Evolutionary conservation across 2,888 invertebrate species (phyloP), one percentile per base, ranked within the genome.

Genomic region (Amitus sp.): DNA sequence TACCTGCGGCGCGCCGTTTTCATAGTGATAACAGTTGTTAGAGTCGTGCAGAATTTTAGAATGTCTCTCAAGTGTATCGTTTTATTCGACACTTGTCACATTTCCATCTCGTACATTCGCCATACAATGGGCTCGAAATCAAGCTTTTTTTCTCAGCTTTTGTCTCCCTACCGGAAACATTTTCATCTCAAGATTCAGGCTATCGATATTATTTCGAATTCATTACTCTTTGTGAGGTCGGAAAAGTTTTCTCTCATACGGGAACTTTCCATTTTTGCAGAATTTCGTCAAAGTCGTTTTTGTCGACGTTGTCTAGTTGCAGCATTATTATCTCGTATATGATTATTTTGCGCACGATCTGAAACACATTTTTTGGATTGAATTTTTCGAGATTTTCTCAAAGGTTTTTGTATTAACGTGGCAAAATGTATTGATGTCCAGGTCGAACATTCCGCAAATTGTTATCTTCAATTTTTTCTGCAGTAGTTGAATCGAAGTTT

Each of bases 251-350:
- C n/a, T n/a, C 12, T 33, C n/a, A 33, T 12, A 33, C 2, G 9
- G 33, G 6, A 33, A 33, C 9, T 33, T 33, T 37, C 37, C 13
- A 13, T 37, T 37, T 37, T 7, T 12, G 37, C 13, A 37, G 15
- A 6, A 13, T 15, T 15, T 13, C 3, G 4, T 37, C 7, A 4
- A 15, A 15, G 13, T 37, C 4, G 12, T 50, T 52, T 12, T 45
- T 56, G 48, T 17, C 52, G 18, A 56, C 39, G 19, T 30, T 37
- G 49, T 57, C 57, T 13, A 53, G 57, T 19, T 62, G 57, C n/a
- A 62, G 51, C 57, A 62, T 57, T 47, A 62, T 57, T 52, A 62
- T 62, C 57, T 62, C 62, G 49, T 57, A 62, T 27, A 57, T 50
- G 13, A 62, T 49, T 50, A 62, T 37, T 53, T 50, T 57, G 18